Evolutionary conservation across 2,888 invertebrate genomes (phyloP).

Genomic region (Caenorhabditis virilis): DNA sequence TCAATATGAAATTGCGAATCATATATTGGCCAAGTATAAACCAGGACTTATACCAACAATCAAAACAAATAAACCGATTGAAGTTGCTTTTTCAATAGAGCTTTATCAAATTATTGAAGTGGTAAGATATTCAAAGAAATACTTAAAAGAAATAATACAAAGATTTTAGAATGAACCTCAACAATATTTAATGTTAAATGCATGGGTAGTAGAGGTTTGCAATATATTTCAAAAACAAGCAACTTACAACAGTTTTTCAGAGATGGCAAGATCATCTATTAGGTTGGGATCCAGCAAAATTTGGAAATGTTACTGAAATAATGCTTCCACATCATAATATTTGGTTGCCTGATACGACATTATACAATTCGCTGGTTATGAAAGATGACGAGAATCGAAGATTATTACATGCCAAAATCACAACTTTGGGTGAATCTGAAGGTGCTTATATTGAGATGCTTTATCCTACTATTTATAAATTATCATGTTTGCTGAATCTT

Average conservation of each 20-base stretch:
- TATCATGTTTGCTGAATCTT: constrained; percentile 51
- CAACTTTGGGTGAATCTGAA: constrained; percentile 43
- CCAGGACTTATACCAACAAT: constrained; percentile 31
- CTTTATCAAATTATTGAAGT: constrained; percentile 66
- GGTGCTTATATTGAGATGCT: constrained; percentile 57
- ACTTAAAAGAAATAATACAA: background rate
- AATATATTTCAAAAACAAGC: background rate
- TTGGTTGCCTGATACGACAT: constrained; percentile 62
- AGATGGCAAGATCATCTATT: constrained; percentile 60
- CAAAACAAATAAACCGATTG: constrained; percentile 44
- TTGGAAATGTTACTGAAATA: constrained; percentile 53
- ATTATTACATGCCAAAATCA: constrained; percentile 57
- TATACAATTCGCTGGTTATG: constrained; percentile 63
- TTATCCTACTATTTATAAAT: constrained; percentile 62
- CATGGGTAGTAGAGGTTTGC: constrained; percentile 64
- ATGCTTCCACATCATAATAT: constrained; percentile 54
- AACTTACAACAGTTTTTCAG: constrained; percentile 27
- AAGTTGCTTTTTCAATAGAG: constrained; percentile 65
- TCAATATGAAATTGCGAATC: constrained; percentile 45
- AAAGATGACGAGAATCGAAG: constrained; percentile 57
- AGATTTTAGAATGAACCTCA: constrained; percentile 63
- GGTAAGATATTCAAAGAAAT: constrained; percentile 39
- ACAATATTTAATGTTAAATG: constrained; percentile 65
- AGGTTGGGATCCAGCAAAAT: constrained; percentile 59
- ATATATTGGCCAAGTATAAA: constrained; percentile 41